phyloP scores from a whole-genome alignment of 2,113 vertebrate genomes.

The Brachypteracias leptosomus region DNA sequence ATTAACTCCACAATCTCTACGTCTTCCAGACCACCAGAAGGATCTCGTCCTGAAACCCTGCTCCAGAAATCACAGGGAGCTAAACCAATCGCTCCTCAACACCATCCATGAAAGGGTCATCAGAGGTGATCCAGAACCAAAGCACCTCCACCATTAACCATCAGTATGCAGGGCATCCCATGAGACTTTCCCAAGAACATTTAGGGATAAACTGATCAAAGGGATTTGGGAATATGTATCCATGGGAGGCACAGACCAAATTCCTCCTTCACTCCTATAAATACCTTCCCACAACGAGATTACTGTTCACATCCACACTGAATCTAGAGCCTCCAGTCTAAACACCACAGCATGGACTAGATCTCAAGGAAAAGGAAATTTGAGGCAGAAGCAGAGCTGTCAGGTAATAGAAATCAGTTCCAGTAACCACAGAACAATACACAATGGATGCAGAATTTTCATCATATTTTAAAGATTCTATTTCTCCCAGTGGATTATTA shows the following conservation, averaged over 20 bases:
- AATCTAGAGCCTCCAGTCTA: background rate
- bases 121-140: background rate
- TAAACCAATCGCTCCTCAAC: background rate
- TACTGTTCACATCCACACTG: background rate
- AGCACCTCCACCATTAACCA: background rate
- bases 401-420: background rate
- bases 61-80: background rate
- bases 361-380: background rate
- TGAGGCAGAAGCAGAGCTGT: background rate
- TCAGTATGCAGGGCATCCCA: background rate
- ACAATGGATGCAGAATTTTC: background rate
- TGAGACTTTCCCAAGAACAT: background rate
- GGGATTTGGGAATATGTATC: background rate
- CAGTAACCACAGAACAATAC: background rate
- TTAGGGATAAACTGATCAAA: background rate
- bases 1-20: background rate
- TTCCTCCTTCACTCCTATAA: background rate
- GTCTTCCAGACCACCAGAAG: background rate
- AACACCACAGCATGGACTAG: background rate
- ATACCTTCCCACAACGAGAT: background rate
- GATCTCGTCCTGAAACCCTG: background rate
- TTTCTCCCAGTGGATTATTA: background rate
- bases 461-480: background rate
- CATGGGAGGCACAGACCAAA: background rate
- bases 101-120: background rate